A percentile compares a stretch with the other conserved stretches of the same genome.
Conservation (phyloP, 2,113 vertebrate genomes). For the Bujurquina vittata region DNA sequence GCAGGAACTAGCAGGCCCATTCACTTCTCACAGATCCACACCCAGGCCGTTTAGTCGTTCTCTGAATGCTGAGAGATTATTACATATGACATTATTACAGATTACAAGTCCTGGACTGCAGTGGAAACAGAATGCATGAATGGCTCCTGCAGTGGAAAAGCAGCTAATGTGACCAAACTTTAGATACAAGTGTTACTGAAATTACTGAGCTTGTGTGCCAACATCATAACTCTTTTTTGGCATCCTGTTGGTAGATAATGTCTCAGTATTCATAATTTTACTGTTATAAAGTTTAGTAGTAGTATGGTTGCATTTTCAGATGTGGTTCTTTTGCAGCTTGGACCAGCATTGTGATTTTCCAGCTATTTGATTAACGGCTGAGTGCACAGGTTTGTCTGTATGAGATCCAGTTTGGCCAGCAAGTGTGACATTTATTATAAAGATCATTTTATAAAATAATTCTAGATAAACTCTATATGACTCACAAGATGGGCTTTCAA, state of each 20-base stretch:
- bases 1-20: not conserved
- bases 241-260: not conserved
- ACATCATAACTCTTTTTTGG: not conserved
- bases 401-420: not conserved
- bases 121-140: not conserved
- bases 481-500: accelerated
- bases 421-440: accelerated
- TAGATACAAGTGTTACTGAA: not conserved
- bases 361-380: no score
- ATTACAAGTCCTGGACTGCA: not conserved
- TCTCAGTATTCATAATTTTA: not conserved
- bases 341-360: not conserved
- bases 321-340: no score
- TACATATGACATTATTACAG: not conserved
- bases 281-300: not conserved
- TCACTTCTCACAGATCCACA: not conserved
- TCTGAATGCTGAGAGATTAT: not conserved
- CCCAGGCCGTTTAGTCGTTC: not conserved
- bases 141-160: not conserved
- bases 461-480: not conserved
- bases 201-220: not conserved
- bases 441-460: not conserved
- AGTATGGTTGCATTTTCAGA: not conserved
- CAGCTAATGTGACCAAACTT: not conserved
- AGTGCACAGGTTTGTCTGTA: accelerated